Conservation (phyloP, 2,888 invertebrate species). For the Andrena praecox region DNA sequence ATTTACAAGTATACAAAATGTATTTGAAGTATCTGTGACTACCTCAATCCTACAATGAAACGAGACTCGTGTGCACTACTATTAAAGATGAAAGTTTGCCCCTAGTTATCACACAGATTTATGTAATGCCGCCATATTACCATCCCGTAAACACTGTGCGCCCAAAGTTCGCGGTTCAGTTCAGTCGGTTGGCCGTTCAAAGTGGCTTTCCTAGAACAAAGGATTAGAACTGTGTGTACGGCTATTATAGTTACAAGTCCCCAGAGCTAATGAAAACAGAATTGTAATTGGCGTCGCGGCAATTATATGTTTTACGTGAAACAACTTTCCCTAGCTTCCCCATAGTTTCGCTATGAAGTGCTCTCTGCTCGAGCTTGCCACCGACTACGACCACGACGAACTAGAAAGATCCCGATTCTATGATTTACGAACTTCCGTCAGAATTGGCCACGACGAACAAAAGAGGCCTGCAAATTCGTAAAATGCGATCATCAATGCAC, state of each 20-base stretch:
- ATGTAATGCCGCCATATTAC: slow-evolving; percentile 51
- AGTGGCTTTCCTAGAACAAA: slow-evolving; percentile 49
- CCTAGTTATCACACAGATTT: slow-evolving; percentile 39
- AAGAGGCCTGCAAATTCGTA: background rate
- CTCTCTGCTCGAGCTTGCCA: background rate
- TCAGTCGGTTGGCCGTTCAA: slow-evolving; percentile 51
- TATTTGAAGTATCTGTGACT: background rate
- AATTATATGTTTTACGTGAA: slow-evolving; percentile 39
- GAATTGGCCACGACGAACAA: background rate
- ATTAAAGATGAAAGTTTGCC: slow-evolving; percentile 31
- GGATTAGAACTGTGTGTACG: slow-evolving; percentile 46
- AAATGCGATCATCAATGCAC: too few relatives aligned
- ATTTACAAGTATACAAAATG: background rate
- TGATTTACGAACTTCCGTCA: background rate
- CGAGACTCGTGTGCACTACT: background rate
- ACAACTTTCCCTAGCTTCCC: slow-evolving; percentile 13
- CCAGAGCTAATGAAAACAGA: slow-evolving; percentile 54
- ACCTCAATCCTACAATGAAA: background rate
- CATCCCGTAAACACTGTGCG: slow-evolving; percentile 30
- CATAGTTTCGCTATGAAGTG: slow-evolving; percentile 9
- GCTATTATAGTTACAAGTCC: slow-evolving; percentile 43
- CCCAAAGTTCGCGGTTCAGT: slow-evolving; percentile 46
- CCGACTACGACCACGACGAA: background rate
- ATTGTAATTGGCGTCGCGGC: slow-evolving; percentile 46
- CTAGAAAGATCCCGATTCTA: background rate